phyloP scores from a whole-genome alignment of 1,140 invertebrate genomes.

The Drosophila prosaltans region DNA sequence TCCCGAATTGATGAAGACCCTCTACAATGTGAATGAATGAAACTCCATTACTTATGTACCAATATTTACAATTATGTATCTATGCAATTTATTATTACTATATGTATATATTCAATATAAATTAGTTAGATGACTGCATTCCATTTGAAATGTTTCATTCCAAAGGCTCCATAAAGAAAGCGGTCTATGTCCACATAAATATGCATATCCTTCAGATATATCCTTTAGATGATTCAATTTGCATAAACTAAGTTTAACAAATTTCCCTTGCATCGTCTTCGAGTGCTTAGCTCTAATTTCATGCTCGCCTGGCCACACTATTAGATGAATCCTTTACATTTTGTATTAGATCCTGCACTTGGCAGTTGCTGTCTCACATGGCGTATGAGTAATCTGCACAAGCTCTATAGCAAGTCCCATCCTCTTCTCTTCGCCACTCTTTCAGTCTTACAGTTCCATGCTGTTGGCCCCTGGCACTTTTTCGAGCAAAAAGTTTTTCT shows the following conservation, averaged over 20 bases:
- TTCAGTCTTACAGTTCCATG: not conserved
- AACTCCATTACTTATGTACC: not conserved
- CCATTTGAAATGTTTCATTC: not conserved
- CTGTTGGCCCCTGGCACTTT: conserved; percentile 22
- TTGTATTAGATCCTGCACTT: conserved; percentile 30
- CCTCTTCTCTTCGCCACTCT: not conserved
- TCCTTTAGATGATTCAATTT: not conserved
- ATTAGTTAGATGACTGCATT: conserved; percentile 16
- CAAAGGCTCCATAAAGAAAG: too few relatives aligned
- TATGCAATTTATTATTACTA: not conserved
- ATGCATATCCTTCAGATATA: not conserved
- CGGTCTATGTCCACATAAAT: not conserved
- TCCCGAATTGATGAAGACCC: conserved; percentile 83
- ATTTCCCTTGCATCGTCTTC: conserved; percentile 30
- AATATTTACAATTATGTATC: not conserved
- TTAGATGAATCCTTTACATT: conserved; percentile 23
- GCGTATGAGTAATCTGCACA: conserved; percentile 68
- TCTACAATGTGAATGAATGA: conserved; percentile 51
- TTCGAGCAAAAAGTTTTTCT: conserved; percentile 54
- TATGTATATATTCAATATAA: conserved; percentile 5
- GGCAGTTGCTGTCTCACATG: conserved; percentile 28
- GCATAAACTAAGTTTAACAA: conserved; percentile 6
- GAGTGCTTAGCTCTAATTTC: conserved; percentile 60
- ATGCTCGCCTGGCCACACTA: conserved; percentile 59
- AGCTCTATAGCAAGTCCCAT: conserved; percentile 47